Evolutionary conservation across 1,140 invertebrate genomes (phyloP).

Genomic region (Polyergus mexicanus): DNA sequence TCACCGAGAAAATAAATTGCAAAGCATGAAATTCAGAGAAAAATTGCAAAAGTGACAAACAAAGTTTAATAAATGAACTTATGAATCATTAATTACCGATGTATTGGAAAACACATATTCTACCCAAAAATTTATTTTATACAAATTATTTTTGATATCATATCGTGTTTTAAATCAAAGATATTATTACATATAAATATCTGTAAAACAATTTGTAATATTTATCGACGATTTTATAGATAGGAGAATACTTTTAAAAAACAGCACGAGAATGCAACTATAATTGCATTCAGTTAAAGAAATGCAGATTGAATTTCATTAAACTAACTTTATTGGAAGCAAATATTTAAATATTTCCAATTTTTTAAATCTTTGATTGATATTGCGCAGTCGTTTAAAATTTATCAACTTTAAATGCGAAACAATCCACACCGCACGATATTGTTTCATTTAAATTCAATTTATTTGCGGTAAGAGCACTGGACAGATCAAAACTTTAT

Average conservation of each 20-base stretch:
- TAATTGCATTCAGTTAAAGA: not conserved
- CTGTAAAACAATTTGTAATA: slow-evolving; percentile 10
- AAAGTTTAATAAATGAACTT: slow-evolving; percentile 23
- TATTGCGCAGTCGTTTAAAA: slow-evolving; percentile 16
- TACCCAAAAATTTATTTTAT: slow-evolving; percentile 28
- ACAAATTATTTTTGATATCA: slow-evolving; percentile 27
- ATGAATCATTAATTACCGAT: slow-evolving; percentile 31
- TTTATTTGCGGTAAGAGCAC: slow-evolving; percentile 39
- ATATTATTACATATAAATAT: slow-evolving; percentile 17
- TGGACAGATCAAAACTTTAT: slow-evolving; percentile 42
- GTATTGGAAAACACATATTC: slow-evolving; percentile 21
- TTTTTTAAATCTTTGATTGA: not conserved
- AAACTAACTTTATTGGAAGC: not conserved
- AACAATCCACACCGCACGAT: slow-evolving; percentile 2
- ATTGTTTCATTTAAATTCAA: slow-evolving; percentile 35
- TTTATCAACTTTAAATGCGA: slow-evolving; percentile 26
- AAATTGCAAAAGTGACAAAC: not conserved
- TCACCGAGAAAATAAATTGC: slow-evolving; percentile 17
- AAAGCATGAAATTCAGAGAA: not conserved
- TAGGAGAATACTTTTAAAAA: slow-evolving; percentile 16
- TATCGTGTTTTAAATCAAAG: slow-evolving; percentile 38
- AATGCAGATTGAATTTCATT: not conserved
- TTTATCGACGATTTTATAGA: not conserved
- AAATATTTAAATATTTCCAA: slow-evolving; percentile 1
- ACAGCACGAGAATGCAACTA: not conserved